Conservation (phyloP, 1,140 invertebrate genomes). For the Cherax destructor region DNA sequence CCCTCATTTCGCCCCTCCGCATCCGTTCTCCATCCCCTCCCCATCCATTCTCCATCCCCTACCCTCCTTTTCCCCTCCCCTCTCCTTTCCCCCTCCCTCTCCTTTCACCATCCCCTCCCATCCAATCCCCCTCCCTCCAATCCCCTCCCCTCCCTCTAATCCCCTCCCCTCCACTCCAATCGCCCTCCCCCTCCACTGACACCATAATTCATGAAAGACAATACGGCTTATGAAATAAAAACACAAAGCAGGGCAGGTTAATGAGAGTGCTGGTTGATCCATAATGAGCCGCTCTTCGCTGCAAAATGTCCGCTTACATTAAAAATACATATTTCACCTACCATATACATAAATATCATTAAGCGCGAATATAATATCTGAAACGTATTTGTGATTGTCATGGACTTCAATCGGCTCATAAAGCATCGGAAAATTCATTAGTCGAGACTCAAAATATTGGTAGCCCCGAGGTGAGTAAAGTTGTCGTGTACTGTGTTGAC, state of each 20-base stretch:
- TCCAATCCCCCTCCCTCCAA: too few species aligned
- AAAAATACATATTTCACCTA: neutral
- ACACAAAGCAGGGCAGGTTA: neutral
- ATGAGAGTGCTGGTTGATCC: constrained; percentile 2
- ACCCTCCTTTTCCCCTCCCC: too few species aligned
- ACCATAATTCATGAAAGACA: constrained; percentile 18
- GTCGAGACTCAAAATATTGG: constrained; percentile 33
- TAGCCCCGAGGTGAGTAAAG: constrained; percentile 21
- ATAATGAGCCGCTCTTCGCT: constrained; percentile 6
- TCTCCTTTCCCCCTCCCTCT: too few species aligned
- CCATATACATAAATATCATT: constrained; percentile 40
- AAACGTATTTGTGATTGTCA: constrained; percentile 42
- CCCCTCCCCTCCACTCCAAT: too few species aligned
- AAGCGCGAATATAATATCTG: constrained; percentile 41
- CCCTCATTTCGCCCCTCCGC: too few species aligned
- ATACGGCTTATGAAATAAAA: constrained; percentile 31
- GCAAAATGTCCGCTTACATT: neutral
- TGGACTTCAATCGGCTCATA: constrained; percentile 43
- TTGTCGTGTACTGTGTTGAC: neutral
- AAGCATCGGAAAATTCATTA: constrained; percentile 40
- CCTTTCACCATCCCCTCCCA: too few species aligned
- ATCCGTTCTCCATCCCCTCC: too few species aligned
- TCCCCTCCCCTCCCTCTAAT: too few species aligned
- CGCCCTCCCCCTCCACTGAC: too few species aligned
- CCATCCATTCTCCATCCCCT: too few species aligned